Percentiles rank a stretch among this genome's conserved stretches.
Evolutionary conservation across 1,140 invertebrate species (phyloP).

Genomic region (Andrena cerasifolii): DNA sequence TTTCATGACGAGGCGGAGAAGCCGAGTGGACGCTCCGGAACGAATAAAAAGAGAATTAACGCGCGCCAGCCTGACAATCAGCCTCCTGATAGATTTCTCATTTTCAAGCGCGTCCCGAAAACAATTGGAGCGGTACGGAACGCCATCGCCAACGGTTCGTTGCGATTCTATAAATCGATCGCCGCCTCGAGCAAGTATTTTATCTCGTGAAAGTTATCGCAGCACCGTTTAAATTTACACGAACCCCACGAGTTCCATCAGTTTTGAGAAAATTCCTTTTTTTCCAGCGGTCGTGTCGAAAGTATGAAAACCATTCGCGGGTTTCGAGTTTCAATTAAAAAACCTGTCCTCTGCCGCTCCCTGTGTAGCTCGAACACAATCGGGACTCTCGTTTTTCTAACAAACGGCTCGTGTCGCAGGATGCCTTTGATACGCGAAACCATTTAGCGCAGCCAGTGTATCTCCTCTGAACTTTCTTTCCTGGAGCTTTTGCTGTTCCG

Average conservation of each 20-base stretch:
- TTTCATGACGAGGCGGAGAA: constrained; percentile 34
- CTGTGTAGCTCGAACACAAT: too few species aligned
- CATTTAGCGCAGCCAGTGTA: too few species aligned
- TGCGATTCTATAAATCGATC: constrained; percentile 48
- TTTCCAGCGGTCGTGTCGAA: not conserved
- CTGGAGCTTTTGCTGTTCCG: too few species aligned
- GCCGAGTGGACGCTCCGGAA: constrained; percentile 17
- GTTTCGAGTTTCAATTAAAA: not conserved
- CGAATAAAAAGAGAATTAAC: constrained; percentile 46
- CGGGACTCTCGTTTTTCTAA: too few species aligned
- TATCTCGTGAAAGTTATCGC: constrained; percentile 63
- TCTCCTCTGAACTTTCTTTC: too few species aligned
- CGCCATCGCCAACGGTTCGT: not conserved
- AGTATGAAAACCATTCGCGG: too few species aligned
- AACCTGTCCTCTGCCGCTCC: too few species aligned
- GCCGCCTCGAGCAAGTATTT: constrained; percentile 35
- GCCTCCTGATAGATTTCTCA: constrained; percentile 44
- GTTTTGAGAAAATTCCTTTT: constrained; percentile 42
- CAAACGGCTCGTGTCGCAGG: too few species aligned
- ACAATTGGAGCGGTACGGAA: constrained; percentile 16
- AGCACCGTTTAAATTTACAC: constrained; percentile 40
- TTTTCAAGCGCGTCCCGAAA: constrained; percentile 14
- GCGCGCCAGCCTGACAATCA: constrained; percentile 47
- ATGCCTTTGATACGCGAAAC: too few species aligned
- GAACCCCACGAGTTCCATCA: constrained; percentile 46